Evolutionary conservation across 2,113 vertebrate species (phyloP).

Genomic region (Beaufortia kweichowensis): DNA sequence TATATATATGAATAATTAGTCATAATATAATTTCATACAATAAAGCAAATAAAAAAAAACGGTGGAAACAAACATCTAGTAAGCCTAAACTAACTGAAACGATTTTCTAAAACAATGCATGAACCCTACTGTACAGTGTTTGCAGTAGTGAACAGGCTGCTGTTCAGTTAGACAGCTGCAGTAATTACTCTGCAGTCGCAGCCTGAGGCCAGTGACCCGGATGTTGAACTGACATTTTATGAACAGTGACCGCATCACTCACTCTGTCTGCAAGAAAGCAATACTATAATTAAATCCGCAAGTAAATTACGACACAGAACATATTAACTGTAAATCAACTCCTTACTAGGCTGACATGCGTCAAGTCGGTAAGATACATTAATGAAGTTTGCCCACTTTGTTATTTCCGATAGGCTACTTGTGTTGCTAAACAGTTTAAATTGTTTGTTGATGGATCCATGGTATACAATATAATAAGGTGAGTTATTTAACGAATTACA

Average conservation of each 20-base stretch:
- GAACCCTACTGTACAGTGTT: neutral
- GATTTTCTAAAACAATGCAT: neutral
- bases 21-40: neutral
- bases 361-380: neutral
- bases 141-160: neutral
- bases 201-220: slow-evolving; percentile 45
- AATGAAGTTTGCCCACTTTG: neutral
- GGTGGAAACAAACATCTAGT: neutral
- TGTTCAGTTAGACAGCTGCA: slow-evolving; percentile 20
- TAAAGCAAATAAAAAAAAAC: neutral
- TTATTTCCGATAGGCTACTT: neutral
- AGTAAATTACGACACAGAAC: slow-evolving; percentile 37
- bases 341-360: neutral
- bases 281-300: slow-evolving; percentile 44
- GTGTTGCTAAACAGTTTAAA: too few species aligned
- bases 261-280: neutral
- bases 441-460: neutral
- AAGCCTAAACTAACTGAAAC: neutral
- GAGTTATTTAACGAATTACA: too few species aligned
- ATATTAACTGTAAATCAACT: slow-evolving; percentile 45
- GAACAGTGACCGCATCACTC: slow-evolving; percentile 22
- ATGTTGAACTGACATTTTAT: slow-evolving; percentile 52
- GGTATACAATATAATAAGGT: too few species aligned
- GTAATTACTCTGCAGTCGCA: slow-evolving; percentile 50
- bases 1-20: too few species aligned